phyloP scores from a whole-genome alignment of 2,888 invertebrate genomes.

The Amphipyra tragopoginis region DNA sequence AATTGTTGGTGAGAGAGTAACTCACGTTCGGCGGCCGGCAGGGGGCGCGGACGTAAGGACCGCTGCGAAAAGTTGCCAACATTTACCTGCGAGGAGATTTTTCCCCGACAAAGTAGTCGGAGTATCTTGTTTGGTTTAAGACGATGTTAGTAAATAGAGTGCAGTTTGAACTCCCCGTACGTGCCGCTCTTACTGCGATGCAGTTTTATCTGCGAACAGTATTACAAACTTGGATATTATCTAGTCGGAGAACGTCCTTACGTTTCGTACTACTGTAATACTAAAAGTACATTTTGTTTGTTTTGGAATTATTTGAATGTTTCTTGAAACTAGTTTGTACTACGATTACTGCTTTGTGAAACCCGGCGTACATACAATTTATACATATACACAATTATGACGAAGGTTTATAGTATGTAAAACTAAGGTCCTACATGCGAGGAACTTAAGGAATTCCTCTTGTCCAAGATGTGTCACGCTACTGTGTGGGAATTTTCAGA shows the following conservation, averaged over 20 bases:
- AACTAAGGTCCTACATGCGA: not conserved
- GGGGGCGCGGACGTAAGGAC: not conserved
- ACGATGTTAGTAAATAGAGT: conserved; percentile 19
- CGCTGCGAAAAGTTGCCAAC: conserved; percentile 7
- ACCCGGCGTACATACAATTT: no score
- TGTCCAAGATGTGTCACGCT: not conserved
- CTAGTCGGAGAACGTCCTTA: conserved; percentile 8
- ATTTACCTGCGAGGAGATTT: conserved; percentile 25
- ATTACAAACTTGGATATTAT: conserved; percentile 17
- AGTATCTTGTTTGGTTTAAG: conserved; percentile 17
- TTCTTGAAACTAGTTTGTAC: conserved; percentile 16
- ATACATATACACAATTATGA: not conserved
- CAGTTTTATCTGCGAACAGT: conserved; percentile 4
- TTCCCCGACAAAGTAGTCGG: conserved; percentile 9
- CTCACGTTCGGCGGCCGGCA: not conserved
- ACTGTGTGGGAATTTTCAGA: not conserved
- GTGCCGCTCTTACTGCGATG: conserved; percentile 8
- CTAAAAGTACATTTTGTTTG: conserved; percentile 16
- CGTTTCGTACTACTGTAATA: conserved; percentile 6
- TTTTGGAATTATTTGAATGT: conserved; percentile 22
- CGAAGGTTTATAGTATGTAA: not conserved
- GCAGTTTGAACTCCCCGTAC: conserved; percentile 16
- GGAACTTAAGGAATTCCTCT: not conserved
- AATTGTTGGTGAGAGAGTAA: conserved; percentile 30
- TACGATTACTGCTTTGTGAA: not conserved